These are phyloP conservation scores for Sebastes glaucus DNA, from an alignment of 2,797 vertebrate species.

Conservation along the genomic window DNA sequence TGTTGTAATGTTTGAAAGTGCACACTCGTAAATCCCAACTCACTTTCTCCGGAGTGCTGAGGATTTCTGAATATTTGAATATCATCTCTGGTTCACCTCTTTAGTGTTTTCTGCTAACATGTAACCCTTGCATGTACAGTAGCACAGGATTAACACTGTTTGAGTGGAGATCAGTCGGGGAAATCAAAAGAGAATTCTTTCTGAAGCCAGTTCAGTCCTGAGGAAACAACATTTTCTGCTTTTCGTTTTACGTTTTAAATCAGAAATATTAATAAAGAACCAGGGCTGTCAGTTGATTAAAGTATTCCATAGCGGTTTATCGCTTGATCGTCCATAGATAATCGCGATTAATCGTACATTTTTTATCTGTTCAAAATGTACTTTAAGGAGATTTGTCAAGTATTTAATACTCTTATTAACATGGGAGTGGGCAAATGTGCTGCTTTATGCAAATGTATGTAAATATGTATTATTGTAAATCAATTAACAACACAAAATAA, in stretches of 20 bases:
- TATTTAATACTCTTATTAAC: too few relatives aligned
- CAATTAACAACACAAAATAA: too few relatives aligned
- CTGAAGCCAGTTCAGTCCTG: background rate
- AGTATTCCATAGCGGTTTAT: too few relatives aligned
- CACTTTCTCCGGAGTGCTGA: constrained; percentile 21
- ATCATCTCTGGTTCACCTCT: constrained; percentile 55
- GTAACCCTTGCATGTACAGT: constrained; percentile 32
- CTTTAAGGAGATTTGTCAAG: too few relatives aligned
- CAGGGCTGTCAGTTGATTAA: too few relatives aligned
- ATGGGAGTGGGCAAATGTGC: too few relatives aligned
- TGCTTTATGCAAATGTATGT: too few relatives aligned
- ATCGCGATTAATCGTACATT: too few relatives aligned
- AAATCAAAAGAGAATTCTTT: constrained; percentile 2
- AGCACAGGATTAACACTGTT: constrained; percentile 49
- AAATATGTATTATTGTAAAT: too few relatives aligned
- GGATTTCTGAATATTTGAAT: constrained; percentile 64
- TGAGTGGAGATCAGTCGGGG: constrained; percentile 32
- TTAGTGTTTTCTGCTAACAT: constrained; percentile 31
- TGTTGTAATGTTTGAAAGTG: constrained; percentile 38
- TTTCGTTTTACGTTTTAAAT: constrained; percentile 1
- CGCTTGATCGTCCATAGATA: too few relatives aligned
- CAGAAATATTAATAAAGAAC: background rate
- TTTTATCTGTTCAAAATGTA: too few relatives aligned
- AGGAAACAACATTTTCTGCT: background rate
- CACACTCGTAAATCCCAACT: constrained; percentile 37